Conservation (phyloP, 1,140 invertebrate genomes). For the Eueides isabella region DNA sequence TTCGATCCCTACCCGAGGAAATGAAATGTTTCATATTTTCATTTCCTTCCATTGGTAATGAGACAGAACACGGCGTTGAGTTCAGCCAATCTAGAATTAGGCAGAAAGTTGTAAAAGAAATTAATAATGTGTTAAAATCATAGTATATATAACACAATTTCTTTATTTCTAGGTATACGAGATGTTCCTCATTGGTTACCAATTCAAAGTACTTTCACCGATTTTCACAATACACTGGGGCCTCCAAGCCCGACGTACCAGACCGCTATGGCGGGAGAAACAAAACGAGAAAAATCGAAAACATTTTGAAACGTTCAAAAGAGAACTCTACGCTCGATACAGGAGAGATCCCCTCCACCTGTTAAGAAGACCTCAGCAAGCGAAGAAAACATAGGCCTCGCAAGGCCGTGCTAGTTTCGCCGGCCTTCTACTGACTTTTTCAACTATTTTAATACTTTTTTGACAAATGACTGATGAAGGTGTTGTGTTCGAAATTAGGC, state of each 20-base stretch:
- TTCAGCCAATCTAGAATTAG: no score
- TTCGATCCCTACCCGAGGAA: no score
- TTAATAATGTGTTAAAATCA: no score
- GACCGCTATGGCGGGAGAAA: slow-evolving; percentile 92
- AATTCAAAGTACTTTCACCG: slow-evolving; percentile 94
- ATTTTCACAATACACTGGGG: slow-evolving; percentile 96
- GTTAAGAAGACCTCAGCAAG: slow-evolving; percentile 74
- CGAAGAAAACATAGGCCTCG: slow-evolving; percentile 73
- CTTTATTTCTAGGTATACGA: slow-evolving; percentile 90
- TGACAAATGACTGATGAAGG: slow-evolving; percentile 23
- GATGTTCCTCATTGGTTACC: slow-evolving; percentile 95
- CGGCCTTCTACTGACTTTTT: slow-evolving; percentile 57
- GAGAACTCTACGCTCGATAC: slow-evolving; percentile 91
- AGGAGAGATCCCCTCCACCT: slow-evolving; percentile 86
- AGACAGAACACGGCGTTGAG: no score
- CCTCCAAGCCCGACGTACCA: slow-evolving; percentile 88
- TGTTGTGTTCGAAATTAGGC: background rate
- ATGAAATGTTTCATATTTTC: no score
- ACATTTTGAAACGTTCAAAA: slow-evolving; percentile 92
- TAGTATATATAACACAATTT: background rate
- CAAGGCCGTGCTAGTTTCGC: slow-evolving; percentile 64
- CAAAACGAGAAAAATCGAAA: slow-evolving; percentile 92
- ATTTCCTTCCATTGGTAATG: no score
- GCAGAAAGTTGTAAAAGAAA: no score
- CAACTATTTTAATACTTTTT: slow-evolving; percentile 32